Conservation (phyloP, 2,113 vertebrate species). For the Rhinogobius similis region DNA sequence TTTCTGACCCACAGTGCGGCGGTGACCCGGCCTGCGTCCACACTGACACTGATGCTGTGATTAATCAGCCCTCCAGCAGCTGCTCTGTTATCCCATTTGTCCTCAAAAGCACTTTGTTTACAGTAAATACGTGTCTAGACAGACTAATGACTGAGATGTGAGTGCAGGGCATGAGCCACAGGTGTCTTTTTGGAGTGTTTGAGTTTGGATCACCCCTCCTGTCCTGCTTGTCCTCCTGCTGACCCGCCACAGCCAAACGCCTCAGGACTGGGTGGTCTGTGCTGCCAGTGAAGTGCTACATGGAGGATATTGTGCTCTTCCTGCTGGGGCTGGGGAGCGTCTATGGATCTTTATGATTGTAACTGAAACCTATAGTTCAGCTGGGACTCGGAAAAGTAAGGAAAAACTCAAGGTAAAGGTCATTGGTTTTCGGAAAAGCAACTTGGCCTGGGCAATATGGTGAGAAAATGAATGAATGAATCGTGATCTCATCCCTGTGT, state of each 20-base stretch:
- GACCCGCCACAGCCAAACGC: not conserved
- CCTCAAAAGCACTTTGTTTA: slow-evolving; percentile 13
- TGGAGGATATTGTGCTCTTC: not conserved
- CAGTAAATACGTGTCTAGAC: slow-evolving; percentile 52
- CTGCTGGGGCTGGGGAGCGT: not conserved
- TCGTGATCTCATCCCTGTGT: no score
- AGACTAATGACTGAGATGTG: slow-evolving; percentile 1
- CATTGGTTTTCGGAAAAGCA: not conserved
- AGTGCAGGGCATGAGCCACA: slow-evolving; percentile 21
- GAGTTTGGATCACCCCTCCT: slow-evolving; percentile 23
- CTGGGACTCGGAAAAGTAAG: not conserved
- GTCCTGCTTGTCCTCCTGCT: slow-evolving; percentile 11
- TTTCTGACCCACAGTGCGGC: not conserved
- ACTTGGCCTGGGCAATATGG: not conserved
- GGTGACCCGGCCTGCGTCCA: not conserved
- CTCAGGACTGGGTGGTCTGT: slow-evolving; percentile 41
- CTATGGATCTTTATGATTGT: not conserved
- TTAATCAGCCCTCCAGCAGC: slow-evolving; percentile 33
- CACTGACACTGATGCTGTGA: not conserved
- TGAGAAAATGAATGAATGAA: no score
- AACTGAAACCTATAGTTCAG: not conserved
- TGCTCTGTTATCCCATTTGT: slow-evolving; percentile 27
- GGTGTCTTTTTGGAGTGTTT: slow-evolving; percentile 14
- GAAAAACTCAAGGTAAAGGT: not conserved
- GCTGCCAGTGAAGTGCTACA: not conserved